phyloP scores from a whole-genome alignment of 2,797 vertebrate genomes.

The Allobates femoralis region DNA sequence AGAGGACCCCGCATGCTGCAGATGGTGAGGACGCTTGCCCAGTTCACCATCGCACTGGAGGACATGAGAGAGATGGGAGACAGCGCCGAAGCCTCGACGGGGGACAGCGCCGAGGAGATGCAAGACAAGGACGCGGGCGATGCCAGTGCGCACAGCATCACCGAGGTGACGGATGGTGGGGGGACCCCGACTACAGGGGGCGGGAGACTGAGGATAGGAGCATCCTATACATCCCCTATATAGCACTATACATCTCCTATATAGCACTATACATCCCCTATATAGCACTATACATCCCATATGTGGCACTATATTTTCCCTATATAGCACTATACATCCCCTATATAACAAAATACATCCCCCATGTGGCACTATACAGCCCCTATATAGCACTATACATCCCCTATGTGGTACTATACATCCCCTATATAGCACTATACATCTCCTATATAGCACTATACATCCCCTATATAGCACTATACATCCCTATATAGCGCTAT shows the following conservation, averaged over 20 bases:
- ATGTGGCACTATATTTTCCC: background rate
- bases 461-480: no score
- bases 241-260: no score
- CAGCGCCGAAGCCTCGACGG: constrained; percentile 76
- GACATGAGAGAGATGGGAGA: constrained; percentile 93
- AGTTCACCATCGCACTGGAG: constrained; percentile 97
- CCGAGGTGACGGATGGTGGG: constrained; percentile 79
- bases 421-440: no score
- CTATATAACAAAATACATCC: background rate
- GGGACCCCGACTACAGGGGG: background rate
- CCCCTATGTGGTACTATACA: background rate
- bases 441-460: no score
- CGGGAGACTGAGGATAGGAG: background rate
- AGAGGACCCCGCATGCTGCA: constrained; percentile 88
- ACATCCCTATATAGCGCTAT: no score
- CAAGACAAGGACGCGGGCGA: constrained; percentile 69
- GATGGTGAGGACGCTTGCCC: constrained; percentile 96
- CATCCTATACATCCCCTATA: no score
- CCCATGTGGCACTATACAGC: background rate
- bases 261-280: no score
- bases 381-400: background rate
- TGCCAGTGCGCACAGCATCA: constrained; percentile 68
- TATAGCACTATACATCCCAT: background rate
- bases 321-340: background rate
- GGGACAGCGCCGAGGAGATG: constrained; percentile 75